Conservation (phyloP, 2,888 invertebrate species). For the Xylocampa areola region DNA sequence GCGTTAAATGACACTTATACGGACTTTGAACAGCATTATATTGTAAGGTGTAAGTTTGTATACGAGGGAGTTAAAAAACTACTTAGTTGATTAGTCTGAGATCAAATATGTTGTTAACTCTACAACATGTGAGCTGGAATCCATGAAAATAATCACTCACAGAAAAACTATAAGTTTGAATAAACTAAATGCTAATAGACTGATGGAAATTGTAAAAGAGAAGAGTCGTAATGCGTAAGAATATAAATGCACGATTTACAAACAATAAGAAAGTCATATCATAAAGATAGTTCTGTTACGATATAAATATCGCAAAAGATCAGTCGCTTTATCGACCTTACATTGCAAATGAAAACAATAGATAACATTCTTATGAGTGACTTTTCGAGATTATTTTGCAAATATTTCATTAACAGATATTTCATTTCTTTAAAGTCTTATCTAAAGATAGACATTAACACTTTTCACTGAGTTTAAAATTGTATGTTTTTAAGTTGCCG, state of each 20-base stretch:
- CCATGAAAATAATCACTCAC: slow-evolving; percentile 1
- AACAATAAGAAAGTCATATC: too few relatives aligned
- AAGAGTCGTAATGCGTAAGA: background rate
- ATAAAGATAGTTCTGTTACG: slow-evolving; percentile 1
- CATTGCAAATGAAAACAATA: slow-evolving; percentile 21
- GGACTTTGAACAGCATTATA: slow-evolving; percentile 29
- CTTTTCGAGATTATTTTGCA: slow-evolving; percentile 16
- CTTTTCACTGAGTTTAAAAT: too few relatives aligned
- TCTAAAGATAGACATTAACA: too few relatives aligned
- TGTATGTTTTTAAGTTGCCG: too few relatives aligned
- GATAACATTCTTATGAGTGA: slow-evolving; percentile 21
- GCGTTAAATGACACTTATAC: slow-evolving; percentile 51
- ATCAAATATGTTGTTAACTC: background rate
- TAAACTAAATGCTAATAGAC: background rate
- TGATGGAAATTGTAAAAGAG: background rate
- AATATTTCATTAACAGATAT: slow-evolving; percentile 20
- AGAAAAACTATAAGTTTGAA: slow-evolving; percentile 5
- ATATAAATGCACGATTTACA: too few relatives aligned
- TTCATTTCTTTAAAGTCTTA: slow-evolving; percentile 1
- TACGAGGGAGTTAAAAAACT: background rate
- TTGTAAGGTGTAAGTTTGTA: slow-evolving; percentile 1
- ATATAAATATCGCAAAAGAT: slow-evolving; percentile 32
- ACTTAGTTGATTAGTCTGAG: too few relatives aligned
- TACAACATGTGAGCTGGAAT: slow-evolving; percentile 3
- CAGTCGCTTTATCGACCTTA: slow-evolving; percentile 22